Evolutionary conservation across 2,888 invertebrate species (phyloP).

Genomic region (Drosophila nr. fundita): DNA sequence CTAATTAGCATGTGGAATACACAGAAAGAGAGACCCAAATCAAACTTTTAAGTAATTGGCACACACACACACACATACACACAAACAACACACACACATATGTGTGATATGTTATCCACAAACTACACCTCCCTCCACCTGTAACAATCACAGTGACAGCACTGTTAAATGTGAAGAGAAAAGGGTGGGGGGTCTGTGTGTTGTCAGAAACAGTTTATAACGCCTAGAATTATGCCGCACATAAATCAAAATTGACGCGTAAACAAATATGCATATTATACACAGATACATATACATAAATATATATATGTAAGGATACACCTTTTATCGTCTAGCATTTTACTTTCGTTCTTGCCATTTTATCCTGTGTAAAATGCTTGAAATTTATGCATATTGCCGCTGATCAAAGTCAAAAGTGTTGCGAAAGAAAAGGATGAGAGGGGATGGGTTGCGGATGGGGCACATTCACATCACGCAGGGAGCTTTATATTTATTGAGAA

Average conservation of each 20-base stretch:
- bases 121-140: background rate
- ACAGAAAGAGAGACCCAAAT: conserved; percentile 49
- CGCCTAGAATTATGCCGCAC: conserved; percentile 76
- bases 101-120: conserved; percentile 26
- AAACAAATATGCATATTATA: conserved; percentile 58
- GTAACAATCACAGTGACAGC: conserved; percentile 27
- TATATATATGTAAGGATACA: background rate
- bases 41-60: conserved; percentile 50
- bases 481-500: conserved; percentile 8
- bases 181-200: conserved; percentile 16
- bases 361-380: conserved; percentile 38
- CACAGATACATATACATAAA: background rate
- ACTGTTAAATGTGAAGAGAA: conserved; percentile 4
- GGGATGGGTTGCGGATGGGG: too few relatives aligned
- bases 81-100: conserved; percentile 24
- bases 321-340: background rate
- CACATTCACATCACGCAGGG: conserved; percentile 1
- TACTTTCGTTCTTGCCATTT: conserved; percentile 14
- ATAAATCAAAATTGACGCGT: conserved; percentile 78
- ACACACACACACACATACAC: conserved; percentile 26
- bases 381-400: conserved; percentile 60
- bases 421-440: background rate
- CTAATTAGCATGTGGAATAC: conserved; percentile 61
- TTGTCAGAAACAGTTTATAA: conserved; percentile 77
- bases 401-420: conserved; percentile 54